Base-by-base conservation (phyloP, 1,140 invertebrate genomes). In the Drosophila jambulina region DNA sequence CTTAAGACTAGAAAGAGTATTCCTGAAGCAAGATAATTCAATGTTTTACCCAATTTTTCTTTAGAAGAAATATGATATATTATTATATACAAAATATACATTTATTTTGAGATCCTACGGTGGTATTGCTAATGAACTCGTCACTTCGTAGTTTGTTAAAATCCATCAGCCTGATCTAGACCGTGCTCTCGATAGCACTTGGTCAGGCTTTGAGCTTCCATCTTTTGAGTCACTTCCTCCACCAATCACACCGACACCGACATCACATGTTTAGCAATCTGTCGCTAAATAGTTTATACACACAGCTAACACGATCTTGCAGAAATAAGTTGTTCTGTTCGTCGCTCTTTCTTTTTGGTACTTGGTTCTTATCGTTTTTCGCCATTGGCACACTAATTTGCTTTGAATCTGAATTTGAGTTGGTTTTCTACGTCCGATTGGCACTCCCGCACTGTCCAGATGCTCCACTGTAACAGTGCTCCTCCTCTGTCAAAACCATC, bases 201-300 rank as follows among this genome's bases (percentile, higher is more conserved):
- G 65, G 42, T 48, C 53, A 36, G 56, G 54, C 23, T 57, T 56
- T n/a, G 23, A 38, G 34, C 21, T 36, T 29, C 23, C 4, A 49
- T 48, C 21, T 48, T 25, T 34, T 23, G 59, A 57, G 34, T 75
- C 51, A 56, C 63, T 42, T 67, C 69, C 36, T 75, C 34, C 46
- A 40, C 53, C 51, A 54, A 54, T 72, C 40, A 58, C 54, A 63
- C 15, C 32, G 19, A 8, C 27, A 53, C 51, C 51, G 54, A 43
- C 42, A 77, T 91, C 83, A 91, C 83, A 87, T 91, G 88, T 91
- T 91, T 91, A 91, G 88, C 88, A 91, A 75, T 79, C 68, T 80
- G 81, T 78, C 79, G 88, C 88, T 91, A 91, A 91, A 91, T 81
- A 84, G 85, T 64, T 78, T 82, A 45, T 70, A 77, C 67, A 69